These are phyloP conservation scores for Empis livida DNA, from an alignment of 2,888 invertebrate genomes.

Conservation along the genomic window DNA sequence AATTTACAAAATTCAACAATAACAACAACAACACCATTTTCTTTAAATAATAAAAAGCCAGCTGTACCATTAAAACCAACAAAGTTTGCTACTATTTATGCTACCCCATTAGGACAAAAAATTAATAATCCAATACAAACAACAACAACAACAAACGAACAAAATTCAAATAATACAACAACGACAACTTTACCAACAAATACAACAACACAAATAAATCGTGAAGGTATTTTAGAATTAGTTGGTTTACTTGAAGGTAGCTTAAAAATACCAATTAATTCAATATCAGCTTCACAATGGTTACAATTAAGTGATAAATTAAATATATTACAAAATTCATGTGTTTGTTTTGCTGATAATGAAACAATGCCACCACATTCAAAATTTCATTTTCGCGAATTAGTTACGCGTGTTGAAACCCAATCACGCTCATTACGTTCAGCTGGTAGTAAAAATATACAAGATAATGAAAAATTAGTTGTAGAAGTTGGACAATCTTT, in stretches of 20 bases:
- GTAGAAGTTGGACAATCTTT: constrained; percentile 47
- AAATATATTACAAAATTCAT: constrained; percentile 67
- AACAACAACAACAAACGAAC: constrained; percentile 20
- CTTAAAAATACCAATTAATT: constrained; percentile 41
- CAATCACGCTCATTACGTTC: constrained; percentile 55
- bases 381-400: constrained; percentile 74
- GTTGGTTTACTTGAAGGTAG: constrained; percentile 52
- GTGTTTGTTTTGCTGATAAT: constrained; percentile 70
- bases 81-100: constrained; percentile 51
- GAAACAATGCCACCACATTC: constrained; percentile 68
- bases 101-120: constrained; percentile 50
- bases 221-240: constrained; percentile 50
- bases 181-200: constrained; percentile 30
- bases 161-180: constrained; percentile 9
- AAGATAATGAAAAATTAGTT: constrained; percentile 53
- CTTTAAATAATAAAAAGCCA: constrained; percentile 42
- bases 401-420: constrained; percentile 54
- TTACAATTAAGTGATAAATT: constrained; percentile 68
- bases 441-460: constrained; percentile 54
- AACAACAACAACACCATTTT: constrained; percentile 12
- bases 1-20: constrained; percentile 3
- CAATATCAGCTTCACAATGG: constrained; percentile 52
- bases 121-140: constrained; percentile 14
- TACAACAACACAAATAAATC: constrained; percentile 38
- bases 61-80: constrained; percentile 56